These are phyloP conservation scores for Apantesis nais DNA, from an alignment of 2,888 invertebrate genomes.

Conservation along the genomic window DNA sequence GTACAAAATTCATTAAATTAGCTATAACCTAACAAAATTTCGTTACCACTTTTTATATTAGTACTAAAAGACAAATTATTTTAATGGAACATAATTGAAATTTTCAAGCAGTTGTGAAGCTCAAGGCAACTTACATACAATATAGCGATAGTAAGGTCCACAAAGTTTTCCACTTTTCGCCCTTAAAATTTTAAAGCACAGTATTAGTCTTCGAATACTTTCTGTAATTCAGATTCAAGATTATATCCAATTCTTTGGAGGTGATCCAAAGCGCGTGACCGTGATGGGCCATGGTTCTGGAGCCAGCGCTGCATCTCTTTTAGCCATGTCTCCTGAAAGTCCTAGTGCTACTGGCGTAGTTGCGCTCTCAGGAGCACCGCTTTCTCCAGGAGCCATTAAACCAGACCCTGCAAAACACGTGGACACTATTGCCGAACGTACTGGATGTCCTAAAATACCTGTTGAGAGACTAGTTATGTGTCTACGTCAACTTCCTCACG, in stretches of 20 bases:
- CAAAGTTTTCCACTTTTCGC: no score
- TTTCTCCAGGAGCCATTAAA: constrained; percentile 90
- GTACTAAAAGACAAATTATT: no score
- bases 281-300: constrained; percentile 93
- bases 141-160: no score
- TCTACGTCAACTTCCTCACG: constrained; percentile 83
- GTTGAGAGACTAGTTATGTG: constrained; percentile 88
- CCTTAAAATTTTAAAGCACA: no score
- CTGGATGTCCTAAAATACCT: constrained; percentile 87
- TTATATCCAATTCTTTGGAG: constrained; percentile 91
- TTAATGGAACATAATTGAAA: no score
- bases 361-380: constrained; percentile 90
- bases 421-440: constrained; percentile 85
- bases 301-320: constrained; percentile 89
- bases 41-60: no score
- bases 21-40: no score
- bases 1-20: no score
- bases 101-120: no score
- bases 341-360: constrained; percentile 87
- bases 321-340: constrained; percentile 88
- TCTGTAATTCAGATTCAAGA: constrained; percentile 77
- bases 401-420: constrained; percentile 87
- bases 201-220: no score
- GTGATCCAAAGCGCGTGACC: constrained; percentile 89
- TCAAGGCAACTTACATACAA: no score